Evolutionary conservation across 2,797 vertebrate species (phyloP), one percentile per base, ranked within the genome.

Genomic region (Ataeniobius toweri): DNA sequence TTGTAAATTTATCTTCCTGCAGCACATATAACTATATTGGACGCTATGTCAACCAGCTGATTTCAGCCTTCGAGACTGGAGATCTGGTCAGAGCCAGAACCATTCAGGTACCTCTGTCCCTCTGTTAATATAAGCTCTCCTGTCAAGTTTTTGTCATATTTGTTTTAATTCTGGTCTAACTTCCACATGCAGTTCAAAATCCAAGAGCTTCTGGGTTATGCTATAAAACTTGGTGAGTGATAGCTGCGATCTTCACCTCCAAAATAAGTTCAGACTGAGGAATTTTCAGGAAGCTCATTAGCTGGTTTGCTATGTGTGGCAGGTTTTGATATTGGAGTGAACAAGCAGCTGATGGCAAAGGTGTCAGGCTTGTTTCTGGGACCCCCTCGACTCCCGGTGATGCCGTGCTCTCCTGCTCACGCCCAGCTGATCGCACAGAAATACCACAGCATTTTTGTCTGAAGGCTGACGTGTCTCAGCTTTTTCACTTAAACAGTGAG

Each of bases 11-110:
- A n/a, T 86, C 84, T 86, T 78, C 83, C 81, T 10, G 12, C 93
- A 99, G 98, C 84, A 98, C 98, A 3, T 99, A 97, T 80, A 99
- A 99, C 94, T 99, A 99, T 59, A 6, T 97, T 39, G 98, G 98
- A 44, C 78, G 56, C 80, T 89, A 92, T 50, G 80, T 83, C 75
- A 96, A 96, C 67, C 79, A 93, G 83, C 95, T 99, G 84, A 36
- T 98, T 71, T 86, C 90, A 58, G 97, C 95, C 67, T 98, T 97
- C 89, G 87, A 96, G 74, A 89, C 81, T 24, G 91, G 95, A 48
- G 91, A 98, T 82, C 72, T 96, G 26, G 10, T 41, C 0, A 76
- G 94, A 78, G 97, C 98, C 77, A 94, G 88, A 75, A 85, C 67
- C 13, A 92, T 97, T 74, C 97, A 99, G 97, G 98, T 99, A 95